Conservation (phyloP, 2,113 vertebrate species). For the Reinhardtius hippoglossoides region DNA sequence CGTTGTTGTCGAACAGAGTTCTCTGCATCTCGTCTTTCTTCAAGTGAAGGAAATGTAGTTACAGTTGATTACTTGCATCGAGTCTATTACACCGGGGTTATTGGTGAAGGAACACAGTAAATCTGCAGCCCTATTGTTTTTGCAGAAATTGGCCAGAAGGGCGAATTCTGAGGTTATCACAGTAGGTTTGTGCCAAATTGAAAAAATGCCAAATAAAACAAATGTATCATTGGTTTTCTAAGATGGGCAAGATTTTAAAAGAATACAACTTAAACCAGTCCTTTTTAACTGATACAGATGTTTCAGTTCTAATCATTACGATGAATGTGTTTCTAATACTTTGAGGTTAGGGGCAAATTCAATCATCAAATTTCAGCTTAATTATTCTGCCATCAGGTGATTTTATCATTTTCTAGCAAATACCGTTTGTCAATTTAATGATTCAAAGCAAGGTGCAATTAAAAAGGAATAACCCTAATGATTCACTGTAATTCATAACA, state of each 20-base stretch:
- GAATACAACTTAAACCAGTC: not conserved
- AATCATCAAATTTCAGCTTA: not conserved
- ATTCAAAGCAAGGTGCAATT: not conserved
- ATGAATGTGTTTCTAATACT: not conserved
- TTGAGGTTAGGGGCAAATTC: not conserved
- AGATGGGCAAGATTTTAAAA: not conserved
- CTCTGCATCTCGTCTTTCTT: slow-evolving; percentile 4
- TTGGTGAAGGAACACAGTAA: slow-evolving; percentile 6
- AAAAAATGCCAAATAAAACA: slow-evolving; percentile 14
- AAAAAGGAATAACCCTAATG: not conserved
- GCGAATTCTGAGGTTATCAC: not conserved
- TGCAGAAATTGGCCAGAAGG: slow-evolving; percentile 3
- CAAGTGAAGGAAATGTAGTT: slow-evolving; percentile 4
- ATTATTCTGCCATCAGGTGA: not conserved
- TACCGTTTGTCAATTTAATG: not conserved
- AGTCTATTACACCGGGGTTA: not conserved
- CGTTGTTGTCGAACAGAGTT: not conserved
- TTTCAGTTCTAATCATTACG: not conserved
- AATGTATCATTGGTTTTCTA: not conserved
- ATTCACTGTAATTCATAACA: not conserved
- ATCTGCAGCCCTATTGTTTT: slow-evolving; percentile 4
- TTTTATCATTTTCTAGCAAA: not conserved
- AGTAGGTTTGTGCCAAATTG: not conserved
- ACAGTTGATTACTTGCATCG: slow-evolving; percentile 9
- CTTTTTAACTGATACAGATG: too few relatives aligned